Percentiles rank a stretch among this genome's conserved stretches.
Conservation (phyloP, 2,797 vertebrate species). For the Thripadectes ignobilis region DNA sequence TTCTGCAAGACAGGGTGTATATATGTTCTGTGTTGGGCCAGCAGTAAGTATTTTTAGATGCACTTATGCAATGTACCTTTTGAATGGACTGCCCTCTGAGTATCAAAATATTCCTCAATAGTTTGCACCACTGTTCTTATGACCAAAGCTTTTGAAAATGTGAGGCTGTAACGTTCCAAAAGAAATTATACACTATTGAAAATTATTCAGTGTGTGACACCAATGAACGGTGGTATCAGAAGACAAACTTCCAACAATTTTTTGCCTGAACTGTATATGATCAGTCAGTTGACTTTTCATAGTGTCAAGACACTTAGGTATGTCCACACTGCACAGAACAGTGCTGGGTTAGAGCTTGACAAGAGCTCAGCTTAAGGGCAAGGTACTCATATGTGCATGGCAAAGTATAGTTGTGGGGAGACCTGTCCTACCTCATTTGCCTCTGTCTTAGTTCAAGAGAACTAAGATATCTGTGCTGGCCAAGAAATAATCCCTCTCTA, state of each 20-base stretch:
- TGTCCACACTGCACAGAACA: no score
- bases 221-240: not conserved
- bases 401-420: not conserved
- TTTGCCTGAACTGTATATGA: not conserved
- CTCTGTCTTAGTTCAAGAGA: no score
- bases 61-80: not conserved
- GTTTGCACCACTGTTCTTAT: constrained; percentile 3
- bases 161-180: not conserved
- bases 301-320: not conserved
- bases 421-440: not conserved
- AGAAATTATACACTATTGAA: not conserved
- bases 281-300: not conserved
- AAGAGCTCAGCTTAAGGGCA: not conserved
- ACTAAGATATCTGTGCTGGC: no score
- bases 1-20: not conserved
- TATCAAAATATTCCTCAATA: not conserved
- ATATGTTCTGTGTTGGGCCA: not conserved
- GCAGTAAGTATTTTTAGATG: constrained; percentile 23
- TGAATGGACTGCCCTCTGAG: not conserved
- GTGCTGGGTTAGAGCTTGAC: not conserved
- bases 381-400: accelerated
- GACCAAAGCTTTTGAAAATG: not conserved
- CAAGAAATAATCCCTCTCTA: no score
- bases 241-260: not conserved
- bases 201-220: not conserved